A percentile compares a stretch with the other conserved stretches of the same genome.
Evolutionary conservation across 2,888 invertebrate species (phyloP).

Genomic region (Athripsodes cinereus): DNA sequence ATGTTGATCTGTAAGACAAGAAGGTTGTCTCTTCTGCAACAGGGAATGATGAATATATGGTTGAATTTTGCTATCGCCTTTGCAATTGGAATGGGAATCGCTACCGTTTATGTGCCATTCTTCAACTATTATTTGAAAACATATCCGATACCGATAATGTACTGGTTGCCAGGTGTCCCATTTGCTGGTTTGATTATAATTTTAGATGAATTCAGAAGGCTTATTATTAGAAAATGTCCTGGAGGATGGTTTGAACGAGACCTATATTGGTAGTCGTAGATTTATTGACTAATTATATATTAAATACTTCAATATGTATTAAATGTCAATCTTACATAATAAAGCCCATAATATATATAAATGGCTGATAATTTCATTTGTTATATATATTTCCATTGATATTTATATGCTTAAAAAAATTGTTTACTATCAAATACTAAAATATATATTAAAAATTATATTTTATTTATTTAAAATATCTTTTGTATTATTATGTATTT

Average conservation of each 20-base stretch:
- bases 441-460: too few species aligned
- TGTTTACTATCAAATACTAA: too few species aligned
- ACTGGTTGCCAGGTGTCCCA: constrained; percentile 67
- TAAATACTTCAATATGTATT: too few species aligned
- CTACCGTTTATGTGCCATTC: constrained; percentile 63
- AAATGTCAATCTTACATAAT: too few species aligned
- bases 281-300: too few species aligned
- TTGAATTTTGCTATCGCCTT: constrained; percentile 56
- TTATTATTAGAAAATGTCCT: constrained; percentile 58
- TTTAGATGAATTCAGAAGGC: constrained; percentile 68
- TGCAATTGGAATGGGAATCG: constrained; percentile 58
- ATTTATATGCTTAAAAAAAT: too few species aligned
- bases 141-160: constrained; percentile 59
- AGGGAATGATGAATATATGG: constrained; percentile 68
- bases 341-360: too few species aligned
- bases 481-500: too few species aligned
- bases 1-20: constrained; percentile 74
- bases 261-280: constrained; percentile 73
- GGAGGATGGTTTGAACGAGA: constrained; percentile 68
- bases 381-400: too few species aligned
- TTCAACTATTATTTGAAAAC: constrained; percentile 64
- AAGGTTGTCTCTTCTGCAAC: constrained; percentile 64
- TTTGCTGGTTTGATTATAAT: constrained; percentile 68
- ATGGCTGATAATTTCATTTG: too few species aligned
- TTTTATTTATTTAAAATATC: too few species aligned